Evolutionary conservation across 2,888 invertebrate species (phyloP).

Genomic region (Cantharis nigra): DNA sequence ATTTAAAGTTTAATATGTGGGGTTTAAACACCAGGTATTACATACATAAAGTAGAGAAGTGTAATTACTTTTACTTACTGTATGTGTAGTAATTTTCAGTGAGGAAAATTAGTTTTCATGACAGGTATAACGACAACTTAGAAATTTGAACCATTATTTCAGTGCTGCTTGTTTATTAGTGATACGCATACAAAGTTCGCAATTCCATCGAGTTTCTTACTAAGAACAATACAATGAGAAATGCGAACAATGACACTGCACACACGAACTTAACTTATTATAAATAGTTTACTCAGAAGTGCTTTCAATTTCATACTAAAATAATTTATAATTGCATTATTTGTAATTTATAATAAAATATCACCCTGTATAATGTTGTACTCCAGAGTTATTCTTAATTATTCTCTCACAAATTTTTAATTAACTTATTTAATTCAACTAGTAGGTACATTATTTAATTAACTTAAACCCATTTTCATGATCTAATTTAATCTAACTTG

Average conservation of each 20-base stretch:
- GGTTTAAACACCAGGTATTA: neutral
- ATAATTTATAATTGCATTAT: neutral
- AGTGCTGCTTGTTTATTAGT: constrained; percentile 7
- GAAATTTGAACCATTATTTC: neutral
- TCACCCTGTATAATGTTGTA: neutral
- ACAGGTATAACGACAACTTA: neutral
- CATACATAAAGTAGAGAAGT: neutral
- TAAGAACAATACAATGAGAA: constrained; percentile 31
- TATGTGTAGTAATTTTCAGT: neutral
- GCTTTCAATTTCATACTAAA: constrained; percentile 5
- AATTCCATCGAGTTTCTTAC: constrained; percentile 13
- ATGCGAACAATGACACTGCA: constrained; percentile 36
- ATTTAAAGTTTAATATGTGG: neutral
- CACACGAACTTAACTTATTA: constrained; percentile 20
- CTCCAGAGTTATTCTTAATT: too few species aligned
- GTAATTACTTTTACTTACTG: neutral
- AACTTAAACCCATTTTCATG: too few species aligned
- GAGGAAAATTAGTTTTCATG: neutral
- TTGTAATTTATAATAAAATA: neutral
- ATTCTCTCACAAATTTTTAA: too few species aligned
- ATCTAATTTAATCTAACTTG: too few species aligned
- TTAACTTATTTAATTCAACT: too few species aligned
- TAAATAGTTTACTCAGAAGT: constrained; percentile 33
- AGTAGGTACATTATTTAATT: too few species aligned
- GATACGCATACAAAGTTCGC: constrained; percentile 13